Base-by-base conservation (phyloP, 2,113 vertebrate genomes). In the Eretmochelys imbricata region DNA sequence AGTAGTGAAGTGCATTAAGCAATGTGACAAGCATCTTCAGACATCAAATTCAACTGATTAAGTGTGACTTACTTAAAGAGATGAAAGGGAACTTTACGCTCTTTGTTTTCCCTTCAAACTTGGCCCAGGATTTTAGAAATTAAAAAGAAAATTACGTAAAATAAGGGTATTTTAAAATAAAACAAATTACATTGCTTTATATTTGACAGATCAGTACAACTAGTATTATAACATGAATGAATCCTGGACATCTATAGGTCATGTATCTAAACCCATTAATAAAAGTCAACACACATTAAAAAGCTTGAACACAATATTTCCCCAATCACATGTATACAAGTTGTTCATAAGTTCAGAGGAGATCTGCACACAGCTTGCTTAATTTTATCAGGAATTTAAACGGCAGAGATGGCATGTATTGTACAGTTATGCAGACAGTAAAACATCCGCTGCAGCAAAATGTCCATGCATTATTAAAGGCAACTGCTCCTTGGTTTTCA, bases 101-200 rank as follows among this genome's bases (percentile, higher is more conserved):
- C 38, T 78, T 48, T 78, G 12, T 78, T 78, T 78, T 48, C 12
- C 75, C 9, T 78, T 46, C 65, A 20, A n/a, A 72, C 8, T 22
- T 20, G 17, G n/a, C 35, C n/a, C 10, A 72, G 19, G 19, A 72
- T n/a, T 72, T 72, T 38, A 38, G 3, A 72, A 38, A 38, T 72
- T 38, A 17, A 10, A 72, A 72, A 10, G 19, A 20, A 38, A n/a
- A n/a, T 69, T 19, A n/a, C 17, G 2, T 2, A 69, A n/a, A 69
- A 19, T n/a, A 20, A n/a, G 62, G 35, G 17, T n/a, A 69, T 42
- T 76, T 24, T 75, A 76, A 76, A 46, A 46, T 25, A 80, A 69
- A 31, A 1, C 6, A 5, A 55, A 31, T 19, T 0, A 6, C 6
- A 78, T 91, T 81, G 1, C 0, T 50, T 16, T 87, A 87, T n/a